Evolutionary conservation across 2,888 invertebrate species (phyloP).

Genomic region (Lapara coniferarum): DNA sequence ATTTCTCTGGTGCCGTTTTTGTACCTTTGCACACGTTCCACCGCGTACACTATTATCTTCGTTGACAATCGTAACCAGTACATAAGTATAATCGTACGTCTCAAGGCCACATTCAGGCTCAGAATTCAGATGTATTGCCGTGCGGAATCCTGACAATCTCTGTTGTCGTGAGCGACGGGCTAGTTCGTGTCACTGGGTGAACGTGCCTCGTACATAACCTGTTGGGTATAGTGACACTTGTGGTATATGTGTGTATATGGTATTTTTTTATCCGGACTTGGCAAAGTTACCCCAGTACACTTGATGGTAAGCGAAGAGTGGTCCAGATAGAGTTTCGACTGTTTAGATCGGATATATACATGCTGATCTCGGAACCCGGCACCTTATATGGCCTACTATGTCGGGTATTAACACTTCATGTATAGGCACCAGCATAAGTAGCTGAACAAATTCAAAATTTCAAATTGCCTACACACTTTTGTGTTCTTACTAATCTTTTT

Average conservation of each 20-base stretch:
- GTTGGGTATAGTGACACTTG: not conserved
- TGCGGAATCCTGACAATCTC: conserved; percentile 29
- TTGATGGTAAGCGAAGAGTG: too few species aligned
- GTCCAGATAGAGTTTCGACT: too few species aligned
- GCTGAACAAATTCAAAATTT: too few species aligned
- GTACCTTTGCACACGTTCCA: not conserved
- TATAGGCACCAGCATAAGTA: too few species aligned
- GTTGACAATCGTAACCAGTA: not conserved
- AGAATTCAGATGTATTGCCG: conserved; percentile 8
- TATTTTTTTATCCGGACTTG: not conserved
- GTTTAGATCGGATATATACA: too few species aligned
- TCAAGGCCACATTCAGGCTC: conserved; percentile 22
- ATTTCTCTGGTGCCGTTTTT: not conserved
- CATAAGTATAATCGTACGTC: not conserved
- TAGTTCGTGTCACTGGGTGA: conserved; percentile 44
- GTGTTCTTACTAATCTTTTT: too few species aligned
- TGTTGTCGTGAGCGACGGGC: conserved; percentile 32
- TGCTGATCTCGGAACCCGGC: too few species aligned
- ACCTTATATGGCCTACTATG: too few species aligned
- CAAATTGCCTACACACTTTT: too few species aligned
- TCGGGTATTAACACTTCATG: too few species aligned
- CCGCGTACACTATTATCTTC: not conserved
- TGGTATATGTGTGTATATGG: not conserved
- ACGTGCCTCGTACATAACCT: conserved; percentile 16
- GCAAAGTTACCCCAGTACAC: too few species aligned